These are phyloP conservation scores for Coryphaenoides rupestris DNA, from an alignment of 2,113 vertebrate species.

Conservation along the genomic window DNA sequence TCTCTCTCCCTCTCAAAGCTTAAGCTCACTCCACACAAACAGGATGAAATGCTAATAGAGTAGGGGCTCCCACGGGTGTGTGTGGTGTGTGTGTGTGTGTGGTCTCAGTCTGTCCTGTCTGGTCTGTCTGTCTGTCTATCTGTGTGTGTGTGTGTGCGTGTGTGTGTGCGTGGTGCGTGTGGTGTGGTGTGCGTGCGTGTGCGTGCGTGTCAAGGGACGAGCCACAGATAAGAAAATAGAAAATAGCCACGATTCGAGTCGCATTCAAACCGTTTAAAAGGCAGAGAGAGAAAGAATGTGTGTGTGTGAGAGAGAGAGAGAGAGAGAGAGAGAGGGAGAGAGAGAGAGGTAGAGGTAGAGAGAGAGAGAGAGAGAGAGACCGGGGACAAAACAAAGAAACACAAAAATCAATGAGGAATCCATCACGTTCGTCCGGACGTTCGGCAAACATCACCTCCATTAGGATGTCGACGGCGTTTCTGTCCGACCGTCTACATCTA, in stretches of 20 bases:
- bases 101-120: too few species aligned
- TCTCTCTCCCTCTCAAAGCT: conserved; percentile 14
- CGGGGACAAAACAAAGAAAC: conserved; percentile 56
- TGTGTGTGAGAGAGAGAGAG: too few species aligned
- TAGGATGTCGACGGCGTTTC: conserved; percentile 34
- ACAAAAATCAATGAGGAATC: conserved; percentile 64
- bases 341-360: too few species aligned
- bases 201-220: too few species aligned
- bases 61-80: conserved; percentile 39
- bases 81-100: too few species aligned
- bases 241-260: conserved; percentile 46
- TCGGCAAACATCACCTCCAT: conserved; percentile 38
- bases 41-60: conserved; percentile 46
- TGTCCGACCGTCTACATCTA: conserved; percentile 22
- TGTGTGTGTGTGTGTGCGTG: too few species aligned
- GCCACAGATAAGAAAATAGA: conserved; percentile 55
- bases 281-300: too few species aligned
- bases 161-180: too few species aligned
- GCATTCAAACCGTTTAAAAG: conserved; percentile 59
- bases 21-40: conserved; percentile 43
- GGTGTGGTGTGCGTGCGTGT: too few species aligned
- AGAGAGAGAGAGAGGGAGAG: too few species aligned
- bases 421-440: conserved; percentile 44
- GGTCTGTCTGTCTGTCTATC: too few species aligned
- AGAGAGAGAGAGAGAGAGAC: too few species aligned